Base-by-base conservation (phyloP, 2,888 invertebrate genomes). In the Palloptera scutellata region DNA sequence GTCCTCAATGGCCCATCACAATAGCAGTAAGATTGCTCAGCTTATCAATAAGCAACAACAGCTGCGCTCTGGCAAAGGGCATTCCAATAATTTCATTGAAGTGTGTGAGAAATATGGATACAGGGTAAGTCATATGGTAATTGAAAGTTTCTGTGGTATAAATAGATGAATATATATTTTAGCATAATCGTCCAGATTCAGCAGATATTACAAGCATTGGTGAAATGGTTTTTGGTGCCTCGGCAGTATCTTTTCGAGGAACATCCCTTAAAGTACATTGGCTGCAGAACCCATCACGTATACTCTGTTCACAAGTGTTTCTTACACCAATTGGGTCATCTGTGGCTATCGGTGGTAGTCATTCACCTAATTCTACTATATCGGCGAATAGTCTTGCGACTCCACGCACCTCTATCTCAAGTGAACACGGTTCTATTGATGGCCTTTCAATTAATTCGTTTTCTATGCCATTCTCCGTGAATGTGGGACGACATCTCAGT, bases 171-270 rank as follows among this genome's bases (percentile, higher is more conserved):
- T 41, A 59, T 57, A 12, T 45, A 45, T 64, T 67, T 0, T 58
- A 91, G 91, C 90, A 90, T 81, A 88, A 88, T 78, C 89, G 89
- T 55, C 89, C 91, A 67, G 85, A 82, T 62, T 86, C 89, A 75
- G 78, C 86, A 73, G 95, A 95, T 82, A 90, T 91, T 67, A 89
- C 88, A 73, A 87, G 90, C 72, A 87, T 96, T 81, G 93, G 94
- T 75, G 96, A 96, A 87, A 94, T 96, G 93, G 91, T 96, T 77
- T 96, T 96, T 83, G 96, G 96, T 9, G 91, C 95, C 1, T 92
- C 94, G 61, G 94, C 95, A 1, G 92, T 96, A 92, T 92, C 93
- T 74, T 95, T 91, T 85, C 90, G 91, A 79, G 95, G 94, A 64
- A 90, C 93, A 48, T 91, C 94, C n/a, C 88, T 95, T 72, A 96